Evolutionary conservation across 2,113 vertebrate species (phyloP).

Genomic region (Chunga burmeisteri): DNA sequence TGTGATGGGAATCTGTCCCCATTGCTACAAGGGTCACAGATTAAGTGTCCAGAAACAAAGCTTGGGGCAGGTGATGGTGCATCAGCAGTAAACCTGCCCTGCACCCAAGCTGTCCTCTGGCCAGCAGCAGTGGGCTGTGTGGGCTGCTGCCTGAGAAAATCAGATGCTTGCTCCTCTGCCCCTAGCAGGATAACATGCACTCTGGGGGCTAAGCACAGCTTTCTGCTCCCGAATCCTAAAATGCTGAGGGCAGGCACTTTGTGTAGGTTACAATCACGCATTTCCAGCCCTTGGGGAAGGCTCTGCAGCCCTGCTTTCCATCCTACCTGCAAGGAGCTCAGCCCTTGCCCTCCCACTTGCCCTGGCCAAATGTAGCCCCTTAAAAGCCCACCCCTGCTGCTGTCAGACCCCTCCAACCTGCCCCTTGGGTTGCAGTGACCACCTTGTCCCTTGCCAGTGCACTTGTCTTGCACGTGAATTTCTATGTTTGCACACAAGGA

Average conservation of each 20-base stretch:
- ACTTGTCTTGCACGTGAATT: not conserved
- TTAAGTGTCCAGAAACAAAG: not conserved
- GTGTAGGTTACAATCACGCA: accelerated
- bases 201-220: not conserved
- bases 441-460: not conserved
- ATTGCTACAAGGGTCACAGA: not conserved
- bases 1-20: not conserved
- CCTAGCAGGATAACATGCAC: not conserved
- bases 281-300: not conserved
- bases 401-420: not conserved
- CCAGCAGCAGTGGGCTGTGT: not conserved
- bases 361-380: not conserved
- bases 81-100: not conserved
- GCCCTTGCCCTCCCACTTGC: not conserved
- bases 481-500: not conserved
- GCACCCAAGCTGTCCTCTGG: not conserved
- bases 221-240: not conserved
- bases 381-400: not conserved
- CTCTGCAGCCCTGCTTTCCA: not conserved
- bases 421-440: not conserved
- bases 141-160: not conserved
- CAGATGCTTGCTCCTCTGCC: not conserved
- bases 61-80: not conserved
- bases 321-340: not conserved
- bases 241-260: not conserved